phyloP scores from a whole-genome alignment of 2,113 vertebrate genomes.

The Orientallactaga bullata region DNA sequence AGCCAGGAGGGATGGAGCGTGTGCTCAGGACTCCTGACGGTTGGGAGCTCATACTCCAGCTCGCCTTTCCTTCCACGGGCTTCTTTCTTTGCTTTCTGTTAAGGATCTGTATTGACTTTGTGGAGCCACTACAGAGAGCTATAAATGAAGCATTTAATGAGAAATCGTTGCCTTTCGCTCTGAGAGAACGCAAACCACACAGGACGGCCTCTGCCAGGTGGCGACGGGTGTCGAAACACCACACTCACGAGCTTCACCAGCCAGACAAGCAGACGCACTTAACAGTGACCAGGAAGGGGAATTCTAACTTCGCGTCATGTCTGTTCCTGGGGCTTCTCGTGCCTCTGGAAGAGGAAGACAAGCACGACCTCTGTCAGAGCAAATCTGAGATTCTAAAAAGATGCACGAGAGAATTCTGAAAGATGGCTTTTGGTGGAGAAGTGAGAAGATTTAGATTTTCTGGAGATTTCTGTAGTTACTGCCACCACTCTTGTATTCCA shows the following conservation, averaged over 20 bases:
- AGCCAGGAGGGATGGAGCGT: not conserved
- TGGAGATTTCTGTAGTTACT: not conserved
- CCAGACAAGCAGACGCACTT: not conserved
- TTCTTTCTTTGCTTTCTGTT: slow-evolving; percentile 69
- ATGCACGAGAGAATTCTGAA: slow-evolving; percentile 7
- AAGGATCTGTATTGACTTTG: slow-evolving; percentile 72
- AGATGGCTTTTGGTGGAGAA: slow-evolving; percentile 9
- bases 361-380: not conserved
- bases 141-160: slow-evolving; percentile 80
- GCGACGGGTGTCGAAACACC: not conserved
- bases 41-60: not conserved
- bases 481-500: slow-evolving; percentile 28
- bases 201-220: not conserved
- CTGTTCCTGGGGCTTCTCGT: not conserved
- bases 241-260: not conserved
- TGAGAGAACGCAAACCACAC: slow-evolving; percentile 30
- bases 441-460: slow-evolving; percentile 49
- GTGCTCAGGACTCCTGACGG: not conserved
- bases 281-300: not conserved
- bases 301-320: slow-evolving; percentile 25
- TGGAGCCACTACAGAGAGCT: slow-evolving; percentile 70
- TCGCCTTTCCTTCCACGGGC: not conserved
- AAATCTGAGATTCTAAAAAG: slow-evolving; percentile 50
- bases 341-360: not conserved
- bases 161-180: slow-evolving; percentile 57